These are phyloP conservation scores for Eupithecia pulchellata DNA, from an alignment of 2,888 invertebrate genomes.

Conservation along the genomic window DNA sequence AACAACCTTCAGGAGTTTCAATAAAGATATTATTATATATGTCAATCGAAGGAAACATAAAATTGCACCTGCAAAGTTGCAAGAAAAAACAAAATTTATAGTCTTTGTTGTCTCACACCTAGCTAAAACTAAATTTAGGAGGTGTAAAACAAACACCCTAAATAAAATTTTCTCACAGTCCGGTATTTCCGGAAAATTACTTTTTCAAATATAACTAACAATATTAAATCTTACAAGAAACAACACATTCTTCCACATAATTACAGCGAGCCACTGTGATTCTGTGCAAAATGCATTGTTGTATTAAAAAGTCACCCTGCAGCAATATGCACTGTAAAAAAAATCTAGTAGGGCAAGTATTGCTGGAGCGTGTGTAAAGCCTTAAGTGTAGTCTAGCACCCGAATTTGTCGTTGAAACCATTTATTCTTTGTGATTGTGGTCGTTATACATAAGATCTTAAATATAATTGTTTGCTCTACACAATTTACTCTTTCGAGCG, in stretches of 20 bases:
- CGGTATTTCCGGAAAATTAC: background rate
- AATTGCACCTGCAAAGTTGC: background rate
- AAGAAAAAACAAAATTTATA: background rate
- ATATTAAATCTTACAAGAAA: conserved; percentile 43
- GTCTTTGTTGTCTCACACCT: background rate
- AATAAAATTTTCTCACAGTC: background rate
- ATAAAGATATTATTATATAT: background rate
- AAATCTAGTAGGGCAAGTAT: conserved; percentile 7
- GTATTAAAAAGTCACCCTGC: conserved; percentile 41
- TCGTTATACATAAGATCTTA: no score
- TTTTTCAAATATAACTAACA: conserved; percentile 17
- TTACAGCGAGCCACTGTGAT: conserved; percentile 37
- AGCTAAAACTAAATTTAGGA: no score
- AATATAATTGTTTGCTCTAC: no score
- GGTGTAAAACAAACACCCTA: background rate
- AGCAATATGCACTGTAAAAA: conserved; percentile 16
- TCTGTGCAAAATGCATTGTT: conserved; percentile 44
- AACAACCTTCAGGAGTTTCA: background rate
- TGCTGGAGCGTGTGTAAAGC: background rate
- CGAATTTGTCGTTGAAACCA: no score
- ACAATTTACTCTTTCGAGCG: no score
- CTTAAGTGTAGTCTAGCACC: background rate
- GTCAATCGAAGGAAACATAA: background rate
- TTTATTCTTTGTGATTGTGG: no score
- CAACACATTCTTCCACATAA: conserved; percentile 35